These are phyloP conservation scores for Eulemur coronatus DNA, from an alignment of 2,797 vertebrate species.

Conservation along the genomic window DNA sequence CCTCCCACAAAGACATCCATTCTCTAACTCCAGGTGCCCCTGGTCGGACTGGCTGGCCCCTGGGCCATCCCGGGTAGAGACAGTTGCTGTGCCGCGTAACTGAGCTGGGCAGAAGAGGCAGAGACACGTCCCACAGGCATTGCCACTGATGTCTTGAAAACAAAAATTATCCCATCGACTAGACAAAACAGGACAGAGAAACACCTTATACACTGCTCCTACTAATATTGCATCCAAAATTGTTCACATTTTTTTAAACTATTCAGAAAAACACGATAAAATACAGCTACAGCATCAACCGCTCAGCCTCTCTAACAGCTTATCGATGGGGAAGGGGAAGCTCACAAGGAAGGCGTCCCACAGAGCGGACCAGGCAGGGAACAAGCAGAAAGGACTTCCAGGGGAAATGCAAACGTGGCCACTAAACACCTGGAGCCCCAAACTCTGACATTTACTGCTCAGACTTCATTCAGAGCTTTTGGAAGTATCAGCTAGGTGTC, in stretches of 20 bases:
- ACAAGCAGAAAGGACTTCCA: fast-evolving
- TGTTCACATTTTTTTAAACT: background rate
- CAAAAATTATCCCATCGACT: background rate
- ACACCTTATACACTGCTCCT: background rate
- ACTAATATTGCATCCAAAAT: background rate
- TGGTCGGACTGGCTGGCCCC: fast-evolving
- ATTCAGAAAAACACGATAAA: background rate
- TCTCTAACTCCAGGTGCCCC: background rate
- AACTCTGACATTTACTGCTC: background rate
- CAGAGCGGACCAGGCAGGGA: background rate
- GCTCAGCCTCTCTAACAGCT: background rate
- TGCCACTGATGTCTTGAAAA: background rate
- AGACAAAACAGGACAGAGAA: background rate
- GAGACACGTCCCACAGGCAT: fast-evolving
- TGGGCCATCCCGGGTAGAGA: fast-evolving
- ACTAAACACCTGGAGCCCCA: background rate
- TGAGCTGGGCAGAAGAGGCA: fast-evolving
- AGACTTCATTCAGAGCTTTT: background rate
- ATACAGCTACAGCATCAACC: fast-evolving
- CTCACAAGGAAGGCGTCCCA: fast-evolving
- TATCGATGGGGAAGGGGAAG: fast-evolving
- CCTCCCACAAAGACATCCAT: too few species aligned
- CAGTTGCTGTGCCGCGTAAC: fast-evolving
- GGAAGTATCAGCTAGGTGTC: too few species aligned
- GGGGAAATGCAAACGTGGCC: fast-evolving